Evolutionary conservation across 2,113 vertebrate species (phyloP).

Genomic region (Prionailurus viverrinus): DNA sequence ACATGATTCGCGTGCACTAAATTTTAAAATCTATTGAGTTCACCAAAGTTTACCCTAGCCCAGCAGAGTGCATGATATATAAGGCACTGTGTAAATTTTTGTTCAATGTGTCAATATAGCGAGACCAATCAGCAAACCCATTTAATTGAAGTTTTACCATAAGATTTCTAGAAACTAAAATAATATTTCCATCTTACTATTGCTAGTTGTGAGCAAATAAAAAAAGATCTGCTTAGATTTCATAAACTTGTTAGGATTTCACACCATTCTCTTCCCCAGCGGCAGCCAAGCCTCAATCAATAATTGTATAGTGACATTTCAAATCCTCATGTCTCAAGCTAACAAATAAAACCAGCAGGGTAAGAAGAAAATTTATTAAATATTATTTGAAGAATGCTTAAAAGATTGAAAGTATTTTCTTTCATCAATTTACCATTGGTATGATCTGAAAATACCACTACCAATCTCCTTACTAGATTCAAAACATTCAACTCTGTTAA

Average conservation of each 20-base stretch:
- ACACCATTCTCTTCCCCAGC: not conserved
- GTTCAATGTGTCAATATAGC: not conserved
- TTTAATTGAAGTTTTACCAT: not conserved
- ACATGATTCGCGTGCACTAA: not conserved
- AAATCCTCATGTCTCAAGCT: constrained; percentile 15
- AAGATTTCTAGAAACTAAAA: constrained; percentile 39
- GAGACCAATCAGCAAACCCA: not conserved
- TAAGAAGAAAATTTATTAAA: constrained; percentile 22
- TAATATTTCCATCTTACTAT: not conserved
- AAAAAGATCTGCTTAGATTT: constrained; percentile 20
- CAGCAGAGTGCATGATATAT: not conserved
- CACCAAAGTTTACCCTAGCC: not conserved
- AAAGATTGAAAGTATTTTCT: constrained; percentile 42
- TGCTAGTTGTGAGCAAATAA: constrained; percentile 8
- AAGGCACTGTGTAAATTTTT: constrained; percentile 19
- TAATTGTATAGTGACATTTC: constrained; percentile 28
- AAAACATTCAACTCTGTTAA: constrained; percentile 37
- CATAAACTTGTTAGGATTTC: not conserved
- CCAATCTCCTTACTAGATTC: not conserved
- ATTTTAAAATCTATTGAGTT: constrained; percentile 46
- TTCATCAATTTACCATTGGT: not conserved
- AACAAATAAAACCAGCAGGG: constrained; percentile 48
- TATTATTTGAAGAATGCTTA: constrained; percentile 38
- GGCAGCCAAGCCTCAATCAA: not conserved
- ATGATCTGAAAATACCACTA: constrained; percentile 31